Evolutionary conservation across 2,797 vertebrate species (phyloP).

Genomic region (Spinibarbus caldwelli): DNA sequence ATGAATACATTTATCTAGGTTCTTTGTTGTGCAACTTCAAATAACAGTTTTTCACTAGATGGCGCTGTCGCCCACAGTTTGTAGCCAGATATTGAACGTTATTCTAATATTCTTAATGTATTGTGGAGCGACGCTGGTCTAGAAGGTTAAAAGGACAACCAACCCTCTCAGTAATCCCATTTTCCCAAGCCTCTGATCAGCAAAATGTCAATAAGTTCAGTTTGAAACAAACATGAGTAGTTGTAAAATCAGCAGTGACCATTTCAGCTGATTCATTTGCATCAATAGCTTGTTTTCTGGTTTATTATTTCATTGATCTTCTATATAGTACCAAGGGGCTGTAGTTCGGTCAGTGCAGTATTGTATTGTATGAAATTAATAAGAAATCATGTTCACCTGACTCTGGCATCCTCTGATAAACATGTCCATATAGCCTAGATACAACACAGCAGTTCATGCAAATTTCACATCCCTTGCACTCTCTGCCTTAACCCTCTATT

Average conservation of each 20-base stretch:
- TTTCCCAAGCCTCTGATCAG: not conserved
- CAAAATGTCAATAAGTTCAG: not conserved
- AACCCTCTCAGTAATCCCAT: not conserved
- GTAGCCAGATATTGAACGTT: not conserved
- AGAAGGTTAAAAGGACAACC: slow-evolving; percentile 39
- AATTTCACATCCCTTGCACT: not conserved
- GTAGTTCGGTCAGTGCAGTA: not conserved
- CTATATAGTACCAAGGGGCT: not conserved
- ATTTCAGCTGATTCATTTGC: not conserved
- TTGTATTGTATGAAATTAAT: not conserved
- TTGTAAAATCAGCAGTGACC: not conserved
- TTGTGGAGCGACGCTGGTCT: not conserved
- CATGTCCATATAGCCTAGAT: not conserved
- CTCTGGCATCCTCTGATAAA: not conserved
- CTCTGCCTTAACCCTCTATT: not conserved
- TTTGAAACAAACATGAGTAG: not conserved
- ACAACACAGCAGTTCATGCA: slow-evolving; percentile 21
- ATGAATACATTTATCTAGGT: not conserved
- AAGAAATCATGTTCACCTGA: not conserved
- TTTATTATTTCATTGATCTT: not conserved
- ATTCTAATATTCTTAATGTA: not conserved
- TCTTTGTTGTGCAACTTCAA: not conserved
- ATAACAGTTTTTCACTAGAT: not conserved
- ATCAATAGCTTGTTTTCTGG: not conserved
- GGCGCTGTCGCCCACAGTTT: not conserved